A percentile compares a stretch with the other conserved stretches of the same genome.
Evolutionary conservation across 2,113 vertebrate genomes (phyloP).

Genomic region (Cochlearius cochlearius): DNA sequence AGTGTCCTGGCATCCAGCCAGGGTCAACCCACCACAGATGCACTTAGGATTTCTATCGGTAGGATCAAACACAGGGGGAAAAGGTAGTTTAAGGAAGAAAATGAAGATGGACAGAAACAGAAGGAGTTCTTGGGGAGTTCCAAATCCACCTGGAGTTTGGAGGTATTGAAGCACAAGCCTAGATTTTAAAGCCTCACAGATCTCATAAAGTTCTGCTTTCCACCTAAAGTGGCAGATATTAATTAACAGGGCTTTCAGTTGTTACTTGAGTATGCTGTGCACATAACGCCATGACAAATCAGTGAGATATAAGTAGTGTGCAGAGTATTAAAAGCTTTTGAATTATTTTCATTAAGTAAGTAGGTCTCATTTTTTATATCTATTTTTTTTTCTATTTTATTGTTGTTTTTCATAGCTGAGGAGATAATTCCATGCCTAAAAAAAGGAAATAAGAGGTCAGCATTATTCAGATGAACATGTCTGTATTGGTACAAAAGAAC

Average conservation of each 20-base stretch:
- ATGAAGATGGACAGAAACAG: neutral
- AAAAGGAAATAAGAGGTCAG: neutral
- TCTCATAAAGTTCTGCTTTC: neutral
- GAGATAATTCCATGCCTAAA: neutral
- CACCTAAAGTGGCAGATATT: neutral
- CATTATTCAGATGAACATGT: neutral
- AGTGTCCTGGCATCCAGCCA: neutral
- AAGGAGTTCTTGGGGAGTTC: accelerated
- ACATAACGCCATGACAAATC: neutral
- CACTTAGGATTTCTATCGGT: neutral
- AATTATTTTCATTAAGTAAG: neutral
- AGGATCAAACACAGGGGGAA: neutral
- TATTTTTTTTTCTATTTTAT: neutral
- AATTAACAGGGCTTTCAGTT: neutral
- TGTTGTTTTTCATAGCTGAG: neutral
- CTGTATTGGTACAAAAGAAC: neutral
- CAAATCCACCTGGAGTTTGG: neutral
- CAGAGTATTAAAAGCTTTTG: neutral
- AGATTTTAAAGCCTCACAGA: neutral
- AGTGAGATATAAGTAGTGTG: neutral
- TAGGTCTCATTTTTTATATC: neutral
- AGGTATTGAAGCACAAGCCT: neutral
- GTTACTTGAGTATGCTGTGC: neutral
- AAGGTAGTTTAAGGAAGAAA: neutral
- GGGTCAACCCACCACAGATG: neutral